A percentile compares a stretch with the other conserved stretches of the same genome.
Evolutionary conservation across 92 coral and sea anemone genomes (phyloP).

Genomic region (Heteractis magnifica): DNA sequence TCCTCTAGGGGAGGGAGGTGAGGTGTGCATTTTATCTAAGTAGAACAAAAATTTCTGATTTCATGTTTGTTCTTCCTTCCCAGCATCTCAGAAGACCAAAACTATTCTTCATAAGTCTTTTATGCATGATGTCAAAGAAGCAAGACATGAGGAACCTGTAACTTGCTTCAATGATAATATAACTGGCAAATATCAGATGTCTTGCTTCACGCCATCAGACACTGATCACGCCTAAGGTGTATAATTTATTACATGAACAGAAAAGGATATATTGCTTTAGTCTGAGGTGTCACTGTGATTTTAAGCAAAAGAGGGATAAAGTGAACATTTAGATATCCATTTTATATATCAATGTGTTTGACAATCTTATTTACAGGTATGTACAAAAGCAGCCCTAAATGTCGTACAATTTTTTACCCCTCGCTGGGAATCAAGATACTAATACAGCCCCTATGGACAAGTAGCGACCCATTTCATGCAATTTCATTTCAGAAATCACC

Average conservation of each 20-base stretch:
- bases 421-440: background rate
- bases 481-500: background rate
- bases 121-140: background rate
- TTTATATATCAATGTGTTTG: background rate
- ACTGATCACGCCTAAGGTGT: background rate
- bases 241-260: background rate
- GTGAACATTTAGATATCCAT: background rate
- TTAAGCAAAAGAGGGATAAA: background rate
- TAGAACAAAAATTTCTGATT: background rate
- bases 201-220: background rate
- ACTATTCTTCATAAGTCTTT: no score
- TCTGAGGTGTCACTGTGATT: no score
- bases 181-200: background rate
- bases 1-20: background rate
- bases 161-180: background rate
- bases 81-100: background rate
- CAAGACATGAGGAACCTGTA: background rate
- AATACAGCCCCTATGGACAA: background rate
- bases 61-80: background rate
- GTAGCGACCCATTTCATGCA: background rate
- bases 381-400: background rate
- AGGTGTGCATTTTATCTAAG: background rate
- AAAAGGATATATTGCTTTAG: no score
- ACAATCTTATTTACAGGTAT: background rate
- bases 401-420: background rate